These are phyloP conservation scores for Acrossocheilus wenchowensis DNA, from an alignment of 2,797 vertebrate genomes.

Conservation along the genomic window DNA sequence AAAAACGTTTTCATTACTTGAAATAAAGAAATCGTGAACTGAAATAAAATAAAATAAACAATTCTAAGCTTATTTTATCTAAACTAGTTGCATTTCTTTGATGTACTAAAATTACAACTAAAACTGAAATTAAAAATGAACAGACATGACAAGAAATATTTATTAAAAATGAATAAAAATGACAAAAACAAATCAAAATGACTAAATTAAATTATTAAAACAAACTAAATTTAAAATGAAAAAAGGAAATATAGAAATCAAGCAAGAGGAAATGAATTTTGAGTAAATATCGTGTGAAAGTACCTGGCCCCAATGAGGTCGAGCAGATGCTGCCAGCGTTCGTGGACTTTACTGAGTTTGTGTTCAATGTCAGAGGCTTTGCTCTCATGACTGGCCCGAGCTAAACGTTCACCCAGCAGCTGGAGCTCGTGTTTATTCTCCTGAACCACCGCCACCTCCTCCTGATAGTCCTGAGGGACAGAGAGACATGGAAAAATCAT, in stretches of 20 bases:
- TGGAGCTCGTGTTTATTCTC: conserved; percentile 94
- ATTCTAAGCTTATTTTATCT: not conserved
- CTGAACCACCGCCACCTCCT: conserved; percentile 89
- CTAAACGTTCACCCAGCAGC: conserved; percentile 91
- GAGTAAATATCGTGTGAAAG: not conserved
- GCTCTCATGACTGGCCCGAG: conserved; percentile 91
- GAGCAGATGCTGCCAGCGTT: conserved; percentile 97
- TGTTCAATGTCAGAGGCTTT: conserved; percentile 95
- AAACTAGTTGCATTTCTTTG: not conserved
- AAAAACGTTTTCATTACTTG: not conserved
- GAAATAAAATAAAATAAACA: not conserved
- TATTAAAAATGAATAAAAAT: not conserved
- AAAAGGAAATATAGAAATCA: not conserved
- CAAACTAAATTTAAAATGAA: not conserved
- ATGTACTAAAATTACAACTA: not conserved
- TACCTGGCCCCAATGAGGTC: conserved; percentile 97
- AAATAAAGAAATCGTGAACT: not conserved
- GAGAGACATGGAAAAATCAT: not conserved
- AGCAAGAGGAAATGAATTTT: not conserved
- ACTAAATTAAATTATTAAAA: not conserved
- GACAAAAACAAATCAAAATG: not conserved
- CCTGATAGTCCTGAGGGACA: conserved; percentile 89
- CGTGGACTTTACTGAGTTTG: conserved; percentile 93
- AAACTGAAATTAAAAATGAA: not conserved
- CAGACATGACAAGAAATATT: not conserved